A percentile compares a stretch with the other conserved stretches of the same genome.
Evolutionary conservation across 2,888 invertebrate genomes (phyloP).

Genomic region (Gastrophysa polygoni): DNA sequence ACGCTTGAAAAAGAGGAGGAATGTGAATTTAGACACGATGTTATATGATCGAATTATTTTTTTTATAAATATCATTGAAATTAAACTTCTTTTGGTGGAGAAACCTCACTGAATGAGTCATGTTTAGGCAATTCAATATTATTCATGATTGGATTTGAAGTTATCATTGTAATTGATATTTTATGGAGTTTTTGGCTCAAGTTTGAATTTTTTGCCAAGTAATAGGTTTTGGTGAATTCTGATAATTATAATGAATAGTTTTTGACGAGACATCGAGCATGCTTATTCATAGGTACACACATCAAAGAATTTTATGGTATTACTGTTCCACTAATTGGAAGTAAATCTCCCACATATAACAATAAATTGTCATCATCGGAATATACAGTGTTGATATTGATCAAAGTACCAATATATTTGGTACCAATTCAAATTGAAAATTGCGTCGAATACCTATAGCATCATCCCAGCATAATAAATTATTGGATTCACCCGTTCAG

Average conservation of each 20-base stretch:
- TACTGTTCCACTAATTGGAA: not conserved
- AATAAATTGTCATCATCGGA: not conserved
- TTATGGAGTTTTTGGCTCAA: not conserved
- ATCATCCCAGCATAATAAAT: no score
- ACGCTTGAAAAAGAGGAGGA: no score
- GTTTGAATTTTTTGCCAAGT: not conserved
- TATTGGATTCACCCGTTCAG: no score
- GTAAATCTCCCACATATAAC: not conserved
- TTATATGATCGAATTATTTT: no score
- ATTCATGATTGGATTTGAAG: constrained; percentile 8
- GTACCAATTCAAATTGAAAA: no score
- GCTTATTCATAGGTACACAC: not conserved
- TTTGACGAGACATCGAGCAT: not conserved
- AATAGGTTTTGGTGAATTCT: not conserved
- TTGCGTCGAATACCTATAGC: no score
- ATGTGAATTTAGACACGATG: no score
- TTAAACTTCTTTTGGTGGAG: no score
- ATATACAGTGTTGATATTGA: not conserved
- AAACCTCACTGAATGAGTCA: no score
- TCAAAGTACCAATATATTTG: no score
- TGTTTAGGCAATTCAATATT: no score
- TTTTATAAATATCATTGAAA: no score
- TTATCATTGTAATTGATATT: not conserved
- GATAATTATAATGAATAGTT: not conserved
- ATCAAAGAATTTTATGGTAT: not conserved